phyloP scores from a whole-genome alignment of 64 coral and sea anemone species.

The Dendronephthya gigantea region DNA sequence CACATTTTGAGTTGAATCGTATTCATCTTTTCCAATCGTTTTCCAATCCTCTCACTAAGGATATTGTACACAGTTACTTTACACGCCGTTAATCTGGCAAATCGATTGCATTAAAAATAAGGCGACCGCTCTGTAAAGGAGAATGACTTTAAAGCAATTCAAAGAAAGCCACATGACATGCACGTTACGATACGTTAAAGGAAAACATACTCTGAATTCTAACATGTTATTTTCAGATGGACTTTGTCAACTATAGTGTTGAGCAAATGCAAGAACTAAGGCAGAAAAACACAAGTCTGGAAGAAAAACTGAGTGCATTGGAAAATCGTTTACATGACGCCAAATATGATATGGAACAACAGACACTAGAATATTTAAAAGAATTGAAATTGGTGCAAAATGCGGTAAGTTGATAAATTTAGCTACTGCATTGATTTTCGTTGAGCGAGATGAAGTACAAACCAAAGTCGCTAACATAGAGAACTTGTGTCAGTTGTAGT shows the following conservation, averaged over 20 bases:
- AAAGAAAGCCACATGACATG: too few relatives aligned
- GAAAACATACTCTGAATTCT: not conserved
- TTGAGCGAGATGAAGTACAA: too few relatives aligned
- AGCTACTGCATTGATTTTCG: not conserved
- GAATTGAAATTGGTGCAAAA: not conserved
- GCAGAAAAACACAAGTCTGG: not conserved
- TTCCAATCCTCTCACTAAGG: too few relatives aligned
- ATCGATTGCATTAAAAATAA: not conserved
- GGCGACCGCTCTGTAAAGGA: too few relatives aligned
- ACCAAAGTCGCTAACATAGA: too few relatives aligned
- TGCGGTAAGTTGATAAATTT: not conserved
- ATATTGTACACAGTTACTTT: not conserved
- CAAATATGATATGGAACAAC: not conserved
- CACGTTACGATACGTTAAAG: too few relatives aligned
- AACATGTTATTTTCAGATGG: not conserved
- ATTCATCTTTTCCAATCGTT: too few relatives aligned
- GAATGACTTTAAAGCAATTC: too few relatives aligned
- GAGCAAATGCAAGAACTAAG: constrained; percentile 9
- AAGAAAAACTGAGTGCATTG: not conserved
- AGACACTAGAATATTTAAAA: not conserved
- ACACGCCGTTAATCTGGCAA: too few relatives aligned
- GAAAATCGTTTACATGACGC: not conserved
- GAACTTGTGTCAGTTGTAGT: too few relatives aligned
- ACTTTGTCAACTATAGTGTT: constrained; percentile 9
- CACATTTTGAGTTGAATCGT: too few relatives aligned